These are phyloP conservation scores for Cepaea nemoralis DNA, from an alignment of 1,140 invertebrate genomes.

Conservation along the genomic window DNA sequence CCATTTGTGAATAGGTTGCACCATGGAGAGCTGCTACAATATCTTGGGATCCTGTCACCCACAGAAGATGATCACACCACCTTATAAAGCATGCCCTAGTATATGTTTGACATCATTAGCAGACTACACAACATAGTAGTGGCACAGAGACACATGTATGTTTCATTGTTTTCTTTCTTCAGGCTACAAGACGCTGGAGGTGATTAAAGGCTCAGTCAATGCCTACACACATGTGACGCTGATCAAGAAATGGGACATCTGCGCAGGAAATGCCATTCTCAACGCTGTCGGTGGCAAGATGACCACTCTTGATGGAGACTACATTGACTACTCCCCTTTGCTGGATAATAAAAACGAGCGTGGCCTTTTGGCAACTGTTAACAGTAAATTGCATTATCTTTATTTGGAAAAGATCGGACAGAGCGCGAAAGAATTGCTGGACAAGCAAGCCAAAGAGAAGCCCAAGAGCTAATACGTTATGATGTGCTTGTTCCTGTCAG, in stretches of 20 bases:
- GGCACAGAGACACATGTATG: too few relatives aligned
- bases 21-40: too few relatives aligned
- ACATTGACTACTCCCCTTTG: slow-evolving; percentile 73
- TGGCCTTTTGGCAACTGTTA: slow-evolving; percentile 73
- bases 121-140: too few relatives aligned
- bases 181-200: slow-evolving; percentile 92
- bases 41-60: too few relatives aligned
- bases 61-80: too few relatives aligned
- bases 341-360: slow-evolving; percentile 70
- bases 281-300: slow-evolving; percentile 77
- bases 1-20: too few relatives aligned
- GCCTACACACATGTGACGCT: slow-evolving; percentile 92
- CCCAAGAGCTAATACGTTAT: too few relatives aligned
- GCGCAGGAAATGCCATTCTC: slow-evolving; percentile 94
- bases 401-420: slow-evolving; percentile 66
- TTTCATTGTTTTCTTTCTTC: too few relatives aligned
- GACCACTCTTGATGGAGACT: slow-evolving; percentile 75
- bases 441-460: too few relatives aligned
- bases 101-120: too few relatives aligned
- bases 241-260: slow-evolving; percentile 99
- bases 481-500: too few relatives aligned
- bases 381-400: slow-evolving; percentile 62
- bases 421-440: slow-evolving; percentile 42
- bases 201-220: slow-evolving; percentile 86
- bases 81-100: too few relatives aligned